phyloP scores from a whole-genome alignment of 2,113 vertebrate species.

The Anguilla rostrata region DNA sequence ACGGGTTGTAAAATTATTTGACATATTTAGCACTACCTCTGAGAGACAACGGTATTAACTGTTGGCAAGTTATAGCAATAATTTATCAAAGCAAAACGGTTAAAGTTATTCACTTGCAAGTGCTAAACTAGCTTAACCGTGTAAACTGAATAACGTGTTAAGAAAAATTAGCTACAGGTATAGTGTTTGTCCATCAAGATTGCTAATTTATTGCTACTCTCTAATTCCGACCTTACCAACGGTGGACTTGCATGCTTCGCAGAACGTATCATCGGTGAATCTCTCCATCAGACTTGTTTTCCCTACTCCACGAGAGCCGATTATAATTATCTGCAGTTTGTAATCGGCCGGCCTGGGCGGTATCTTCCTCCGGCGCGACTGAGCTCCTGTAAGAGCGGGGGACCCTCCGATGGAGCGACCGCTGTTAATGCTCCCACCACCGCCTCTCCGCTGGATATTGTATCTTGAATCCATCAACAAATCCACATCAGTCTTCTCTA shows the following conservation, averaged over 20 bases:
- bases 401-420: constrained; percentile 75
- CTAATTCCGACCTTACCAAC: constrained; percentile 79
- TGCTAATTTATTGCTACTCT: too few relatives aligned
- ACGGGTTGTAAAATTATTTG: too few relatives aligned
- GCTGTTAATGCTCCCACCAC: constrained; percentile 49
- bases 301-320: constrained; percentile 92
- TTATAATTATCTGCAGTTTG: constrained; percentile 96
- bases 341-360: constrained; percentile 93
- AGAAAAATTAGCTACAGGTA: too few relatives aligned
- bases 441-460: constrained; percentile 74
- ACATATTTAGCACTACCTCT: too few relatives aligned
- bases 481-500: constrained; percentile 54
- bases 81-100: too few relatives aligned
- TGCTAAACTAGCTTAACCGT: too few relatives aligned
- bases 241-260: constrained; percentile 98
- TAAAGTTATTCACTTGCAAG: too few relatives aligned
- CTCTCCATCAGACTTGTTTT: constrained; percentile 98
- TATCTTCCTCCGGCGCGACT: constrained; percentile 90
- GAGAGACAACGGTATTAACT: too few relatives aligned
- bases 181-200: too few relatives aligned
- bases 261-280: constrained; percentile 97
- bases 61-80: too few relatives aligned
- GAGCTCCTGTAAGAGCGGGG: constrained; percentile 78
- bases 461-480: constrained; percentile 72
- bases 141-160: too few relatives aligned